Evolutionary conservation across 1,140 invertebrate species (phyloP).

Genomic region (Apis mellifera): DNA sequence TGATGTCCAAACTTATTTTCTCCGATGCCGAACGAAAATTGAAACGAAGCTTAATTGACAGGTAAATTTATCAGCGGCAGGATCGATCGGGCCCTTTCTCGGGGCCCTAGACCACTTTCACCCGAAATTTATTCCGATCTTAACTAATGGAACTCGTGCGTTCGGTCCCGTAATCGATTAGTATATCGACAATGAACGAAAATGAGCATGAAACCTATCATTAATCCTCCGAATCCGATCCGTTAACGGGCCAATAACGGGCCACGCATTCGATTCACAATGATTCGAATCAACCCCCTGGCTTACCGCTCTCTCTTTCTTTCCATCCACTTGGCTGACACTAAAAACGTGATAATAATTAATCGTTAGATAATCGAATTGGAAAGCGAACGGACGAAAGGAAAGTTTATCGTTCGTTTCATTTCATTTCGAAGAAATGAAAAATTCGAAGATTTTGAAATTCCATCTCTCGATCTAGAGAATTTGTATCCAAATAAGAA

Average conservation of each 20-base stretch:
- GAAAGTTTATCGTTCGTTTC: too few species aligned
- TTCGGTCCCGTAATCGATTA: constrained; percentile 61
- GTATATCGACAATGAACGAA: constrained; percentile 62
- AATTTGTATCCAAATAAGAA: background rate
- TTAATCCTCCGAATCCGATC: constrained; percentile 39
- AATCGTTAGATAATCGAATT: constrained; percentile 5
- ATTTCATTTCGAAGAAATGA: too few species aligned
- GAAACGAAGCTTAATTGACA: constrained; percentile 55
- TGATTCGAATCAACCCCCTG: constrained; percentile 13
- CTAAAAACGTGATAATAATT: constrained; percentile 13
- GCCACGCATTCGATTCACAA: constrained; percentile 19
- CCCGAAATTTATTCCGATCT: constrained; percentile 54
- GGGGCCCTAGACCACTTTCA: constrained; percentile 50
- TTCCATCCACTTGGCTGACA: background rate
- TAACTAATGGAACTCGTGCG: constrained; percentile 47
- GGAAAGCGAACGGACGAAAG: background rate
- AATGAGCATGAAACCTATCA: constrained; percentile 58
- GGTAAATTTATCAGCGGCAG: constrained; percentile 54
- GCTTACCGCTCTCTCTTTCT: background rate
- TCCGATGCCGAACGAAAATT: background rate
- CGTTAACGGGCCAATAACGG: background rate
- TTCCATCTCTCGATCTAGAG: background rate
- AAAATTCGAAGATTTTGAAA: too few species aligned
- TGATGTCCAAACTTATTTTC: background rate
- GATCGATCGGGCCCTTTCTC: constrained; percentile 39